These are phyloP conservation scores for Psittacara wagleri DNA, from an alignment of 2,113 vertebrate species.

Conservation along the genomic window DNA sequence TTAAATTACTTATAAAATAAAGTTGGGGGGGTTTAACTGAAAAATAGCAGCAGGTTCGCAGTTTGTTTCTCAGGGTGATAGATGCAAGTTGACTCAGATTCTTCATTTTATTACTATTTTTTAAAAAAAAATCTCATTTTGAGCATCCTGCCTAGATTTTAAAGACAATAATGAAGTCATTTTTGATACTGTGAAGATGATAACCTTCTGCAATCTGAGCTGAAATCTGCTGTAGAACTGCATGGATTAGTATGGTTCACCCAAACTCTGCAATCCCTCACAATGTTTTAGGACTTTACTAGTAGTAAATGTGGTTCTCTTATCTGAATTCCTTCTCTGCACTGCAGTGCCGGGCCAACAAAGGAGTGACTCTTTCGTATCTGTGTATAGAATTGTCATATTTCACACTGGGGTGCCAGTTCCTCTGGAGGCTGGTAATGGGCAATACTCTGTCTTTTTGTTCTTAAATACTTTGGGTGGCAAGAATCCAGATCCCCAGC, in stretches of 20 bases:
- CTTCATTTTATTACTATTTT: background rate
- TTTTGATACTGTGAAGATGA: background rate
- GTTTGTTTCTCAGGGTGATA: background rate
- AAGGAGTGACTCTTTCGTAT: background rate
- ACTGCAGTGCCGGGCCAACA: background rate
- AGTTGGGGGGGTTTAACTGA: background rate
- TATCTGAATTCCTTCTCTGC: background rate
- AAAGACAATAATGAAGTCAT: background rate
- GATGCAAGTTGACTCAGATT: background rate
- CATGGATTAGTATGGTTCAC: background rate
- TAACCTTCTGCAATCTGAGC: background rate
- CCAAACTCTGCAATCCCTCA: background rate
- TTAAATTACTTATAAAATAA: background rate
- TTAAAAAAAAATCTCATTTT: background rate
- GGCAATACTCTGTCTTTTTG: background rate
- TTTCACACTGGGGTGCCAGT: background rate
- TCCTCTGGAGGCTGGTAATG: background rate
- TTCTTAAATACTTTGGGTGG: background rate
- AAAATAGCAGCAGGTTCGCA: background rate
- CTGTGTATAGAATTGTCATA: background rate
- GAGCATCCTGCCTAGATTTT: background rate
- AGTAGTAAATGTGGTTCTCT: fast-evolving
- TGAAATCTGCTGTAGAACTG: background rate
- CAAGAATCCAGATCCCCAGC: background rate
- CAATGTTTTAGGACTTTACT: background rate